Percentiles rank a stretch among this genome's conserved stretches.
Evolutionary conservation across 1,140 invertebrate species (phyloP).

Genomic region (Littorina saxatilis): DNA sequence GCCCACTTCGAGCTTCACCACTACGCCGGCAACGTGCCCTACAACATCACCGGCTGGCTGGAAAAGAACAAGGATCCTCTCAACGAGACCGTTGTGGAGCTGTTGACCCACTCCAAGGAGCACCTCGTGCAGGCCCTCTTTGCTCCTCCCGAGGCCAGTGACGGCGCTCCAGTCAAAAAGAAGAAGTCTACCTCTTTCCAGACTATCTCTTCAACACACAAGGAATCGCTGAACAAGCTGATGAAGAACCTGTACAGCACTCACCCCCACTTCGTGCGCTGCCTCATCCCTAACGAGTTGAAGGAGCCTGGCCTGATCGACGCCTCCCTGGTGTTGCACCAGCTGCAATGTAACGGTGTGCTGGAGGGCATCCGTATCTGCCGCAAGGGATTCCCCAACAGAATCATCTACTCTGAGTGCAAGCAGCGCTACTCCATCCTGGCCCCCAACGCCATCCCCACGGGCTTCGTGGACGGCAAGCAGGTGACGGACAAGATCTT

Average conservation of each 20-base stretch:
- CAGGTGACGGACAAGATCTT: conserved; percentile 88
- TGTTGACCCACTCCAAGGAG: conserved; percentile 71
- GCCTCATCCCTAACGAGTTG: conserved; percentile 99
- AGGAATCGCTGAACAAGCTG: conserved; percentile 78
- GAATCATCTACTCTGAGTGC: conserved; percentile 99
- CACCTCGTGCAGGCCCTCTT: conserved; percentile 67
- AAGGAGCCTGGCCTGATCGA: conserved; percentile 98
- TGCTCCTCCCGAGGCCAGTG: conserved; percentile 52
- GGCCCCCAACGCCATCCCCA: conserved; percentile 88
- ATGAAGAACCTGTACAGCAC: conserved; percentile 97
- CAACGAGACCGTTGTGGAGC: conserved; percentile 86
- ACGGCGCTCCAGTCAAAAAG: conserved; percentile 61
- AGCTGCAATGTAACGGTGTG: conserved; percentile 99
- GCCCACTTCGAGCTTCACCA: conserved; percentile 99
- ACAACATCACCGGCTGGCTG: conserved; percentile 96
- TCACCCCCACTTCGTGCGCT: conserved; percentile 99
- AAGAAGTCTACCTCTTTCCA: conserved; percentile 90
- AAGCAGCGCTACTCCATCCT: conserved; percentile 99
- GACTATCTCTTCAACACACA: conserved; percentile 86
- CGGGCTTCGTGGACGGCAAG: conserved; percentile 86
- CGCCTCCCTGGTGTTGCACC: conserved; percentile 96
- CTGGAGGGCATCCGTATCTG: conserved; percentile 99
- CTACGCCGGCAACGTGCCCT: conserved; percentile 99
- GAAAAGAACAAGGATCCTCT: conserved; percentile 99
- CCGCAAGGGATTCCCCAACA: conserved; percentile 99